These are phyloP conservation scores for Myotis lucifugus DNA, from an alignment of 2,113 vertebrate species.

Conservation along the genomic window DNA sequence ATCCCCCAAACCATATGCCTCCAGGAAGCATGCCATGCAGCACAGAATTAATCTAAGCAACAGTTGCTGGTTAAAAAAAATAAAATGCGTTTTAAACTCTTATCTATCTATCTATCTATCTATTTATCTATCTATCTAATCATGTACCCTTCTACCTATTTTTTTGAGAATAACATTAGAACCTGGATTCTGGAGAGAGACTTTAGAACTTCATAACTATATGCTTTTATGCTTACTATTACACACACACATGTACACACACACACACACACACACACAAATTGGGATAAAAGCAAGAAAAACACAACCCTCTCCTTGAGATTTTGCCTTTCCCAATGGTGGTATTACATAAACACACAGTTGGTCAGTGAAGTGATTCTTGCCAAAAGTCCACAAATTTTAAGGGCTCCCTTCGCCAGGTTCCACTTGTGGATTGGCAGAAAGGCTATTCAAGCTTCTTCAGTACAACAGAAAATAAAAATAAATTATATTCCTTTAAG, in stretches of 20 bases:
- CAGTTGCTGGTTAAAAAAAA: conserved; percentile 43
- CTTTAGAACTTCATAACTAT: not conserved
- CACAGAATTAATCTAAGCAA: conserved; percentile 62
- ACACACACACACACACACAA: not conserved
- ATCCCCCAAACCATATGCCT: conserved; percentile 78
- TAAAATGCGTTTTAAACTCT: not conserved
- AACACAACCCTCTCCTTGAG: conserved; percentile 4
- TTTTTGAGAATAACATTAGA: conserved; percentile 33
- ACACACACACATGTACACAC: not conserved
- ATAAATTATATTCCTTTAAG: conserved; percentile 20
- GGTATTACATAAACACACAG: not conserved
- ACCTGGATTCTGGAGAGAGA: not conserved
- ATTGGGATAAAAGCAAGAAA: conserved; percentile 33
- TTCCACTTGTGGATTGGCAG: conserved; percentile 6
- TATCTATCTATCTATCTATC: not conserved
- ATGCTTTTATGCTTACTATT: not conserved
- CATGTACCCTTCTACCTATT: not conserved
- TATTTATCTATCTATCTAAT: not conserved
- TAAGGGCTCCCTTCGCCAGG: not conserved
- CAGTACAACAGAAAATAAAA: conserved; percentile 48
- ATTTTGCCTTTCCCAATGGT: conserved; percentile 35
- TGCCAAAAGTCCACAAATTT: not conserved
- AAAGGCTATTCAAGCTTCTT: conserved; percentile 22
- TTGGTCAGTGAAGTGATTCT: conserved; percentile 18
- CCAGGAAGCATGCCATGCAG: conserved; percentile 57